Percentiles rank a stretch among this genome's conserved stretches.
phyloP scores from a whole-genome alignment of 2,113 vertebrate species.

The Ictalurus punctatus region DNA sequence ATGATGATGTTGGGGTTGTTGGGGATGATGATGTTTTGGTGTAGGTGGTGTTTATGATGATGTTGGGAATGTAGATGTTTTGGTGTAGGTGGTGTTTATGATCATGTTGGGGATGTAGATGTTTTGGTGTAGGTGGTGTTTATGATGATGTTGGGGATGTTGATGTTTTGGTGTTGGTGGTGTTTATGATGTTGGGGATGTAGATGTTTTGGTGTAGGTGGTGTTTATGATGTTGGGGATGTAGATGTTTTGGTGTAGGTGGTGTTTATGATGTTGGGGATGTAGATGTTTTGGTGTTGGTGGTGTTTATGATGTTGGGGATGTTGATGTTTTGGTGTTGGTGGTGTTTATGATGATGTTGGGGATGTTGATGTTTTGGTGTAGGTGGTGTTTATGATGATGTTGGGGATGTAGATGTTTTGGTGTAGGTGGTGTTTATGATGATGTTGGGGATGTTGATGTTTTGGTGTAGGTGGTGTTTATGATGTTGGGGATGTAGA shows the following conservation, averaged over 20 bases:
- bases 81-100: no score
- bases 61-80: no score
- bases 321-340: neutral
- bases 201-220: neutral
- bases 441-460: neutral
- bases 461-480: neutral
- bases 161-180: neutral
- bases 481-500: no score
- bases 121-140: neutral
- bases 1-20: neutral
- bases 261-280: neutral
- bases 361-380: neutral
- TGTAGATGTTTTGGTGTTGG: neutral
- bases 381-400: no score
- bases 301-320: neutral
- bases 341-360: neutral
- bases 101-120: neutral
- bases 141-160: no score
- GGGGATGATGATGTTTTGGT: neutral
- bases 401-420: no score
- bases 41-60: no score
- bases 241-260: neutral
- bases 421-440: neutral
- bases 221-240: neutral
- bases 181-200: neutral